Evolutionary conservation across 2,113 vertebrate species (phyloP), one percentile per base, ranked within the genome.

Genomic region (Mustela lutreola): DNA sequence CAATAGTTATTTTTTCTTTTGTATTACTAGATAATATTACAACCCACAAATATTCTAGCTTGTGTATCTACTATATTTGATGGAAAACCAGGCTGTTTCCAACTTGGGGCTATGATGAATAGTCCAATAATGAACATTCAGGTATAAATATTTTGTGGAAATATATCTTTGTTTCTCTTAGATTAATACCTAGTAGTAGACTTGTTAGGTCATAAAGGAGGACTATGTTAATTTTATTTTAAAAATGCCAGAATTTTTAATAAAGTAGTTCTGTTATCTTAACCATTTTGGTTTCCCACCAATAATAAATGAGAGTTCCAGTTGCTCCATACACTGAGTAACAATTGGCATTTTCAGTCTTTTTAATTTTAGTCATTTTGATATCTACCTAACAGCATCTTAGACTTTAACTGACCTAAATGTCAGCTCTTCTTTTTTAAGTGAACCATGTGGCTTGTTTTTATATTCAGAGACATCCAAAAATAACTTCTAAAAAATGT

Each of bases 121-220:
- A 83, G 96, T 86, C 58, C 21, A 50, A 1, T 8, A 90, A 33
- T 45, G 11, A 65, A 63, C 4, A 53, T 79, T 96, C 33, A 42
- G 2, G 22, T 71, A 12, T 12, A 86, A 80, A 39, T 76, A 11
- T 83, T 85, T 85, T 26, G 36, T 88, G 3, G 3, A 70, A 45
- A 86, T 79, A n/a, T 21, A 5, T 53, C 88, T 96, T 94, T 91
- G 78, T 89, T 71, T 97, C 16, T 93, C 12, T 92, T 86, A 24
- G 12, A 1, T 60, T 79, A 87, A n/a, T 84, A 62, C 15, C 24
- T 62, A 53, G 5, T 67, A 21, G 1, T 70, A 62, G 31, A 73
- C 70, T 50, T 75, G 24, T 15, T 88, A 70, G 16, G 33, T 88
- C 19, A 75, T 11, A 84, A 81, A 56, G 11, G 15, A 87, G 48